These are phyloP conservation scores for Drosophila simulans DNA, from an alignment of 1,140 invertebrate species.

Conservation along the genomic window DNA sequence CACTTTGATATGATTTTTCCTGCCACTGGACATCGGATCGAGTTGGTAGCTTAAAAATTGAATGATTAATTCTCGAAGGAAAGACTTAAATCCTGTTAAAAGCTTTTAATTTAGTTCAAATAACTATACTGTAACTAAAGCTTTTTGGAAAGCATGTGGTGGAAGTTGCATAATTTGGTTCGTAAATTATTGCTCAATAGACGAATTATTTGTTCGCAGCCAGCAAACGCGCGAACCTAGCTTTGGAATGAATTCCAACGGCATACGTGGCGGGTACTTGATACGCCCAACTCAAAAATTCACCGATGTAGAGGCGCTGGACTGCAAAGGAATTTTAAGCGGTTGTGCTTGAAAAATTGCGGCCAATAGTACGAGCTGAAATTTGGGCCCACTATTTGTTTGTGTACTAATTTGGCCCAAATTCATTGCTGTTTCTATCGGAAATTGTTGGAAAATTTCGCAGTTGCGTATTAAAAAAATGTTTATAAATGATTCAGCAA, in stretches of 20 bases:
- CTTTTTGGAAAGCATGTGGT: background rate
- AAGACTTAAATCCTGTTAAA: background rate
- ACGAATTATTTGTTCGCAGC: constrained; percentile 48
- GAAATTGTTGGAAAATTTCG: too few relatives aligned
- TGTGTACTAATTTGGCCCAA: constrained; percentile 23
- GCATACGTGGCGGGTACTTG: constrained; percentile 17
- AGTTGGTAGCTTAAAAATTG: background rate
- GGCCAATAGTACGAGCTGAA: constrained; percentile 13
- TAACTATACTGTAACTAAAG: background rate
- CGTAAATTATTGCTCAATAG: constrained; percentile 54
- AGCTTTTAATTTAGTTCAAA: background rate
- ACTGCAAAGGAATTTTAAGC: constrained; percentile 49
- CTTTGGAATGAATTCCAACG: constrained; percentile 34
- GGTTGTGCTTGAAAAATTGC: constrained; percentile 43
- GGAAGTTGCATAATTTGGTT: constrained; percentile 32
- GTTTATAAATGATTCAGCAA: too few relatives aligned
- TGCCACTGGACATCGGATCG: constrained; percentile 20
- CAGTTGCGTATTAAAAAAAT: too few relatives aligned
- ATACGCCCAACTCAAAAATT: constrained; percentile 5
- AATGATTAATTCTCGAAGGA: background rate
- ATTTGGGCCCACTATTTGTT: constrained; percentile 8
- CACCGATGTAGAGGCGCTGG: background rate
- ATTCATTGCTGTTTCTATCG: constrained; percentile 32
- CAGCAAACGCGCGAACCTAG: constrained; percentile 1
- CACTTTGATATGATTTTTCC: constrained; percentile 62